Base-by-base conservation (phyloP, 2,797 vertebrate species). In the Notamacropus eugenii region DNA sequence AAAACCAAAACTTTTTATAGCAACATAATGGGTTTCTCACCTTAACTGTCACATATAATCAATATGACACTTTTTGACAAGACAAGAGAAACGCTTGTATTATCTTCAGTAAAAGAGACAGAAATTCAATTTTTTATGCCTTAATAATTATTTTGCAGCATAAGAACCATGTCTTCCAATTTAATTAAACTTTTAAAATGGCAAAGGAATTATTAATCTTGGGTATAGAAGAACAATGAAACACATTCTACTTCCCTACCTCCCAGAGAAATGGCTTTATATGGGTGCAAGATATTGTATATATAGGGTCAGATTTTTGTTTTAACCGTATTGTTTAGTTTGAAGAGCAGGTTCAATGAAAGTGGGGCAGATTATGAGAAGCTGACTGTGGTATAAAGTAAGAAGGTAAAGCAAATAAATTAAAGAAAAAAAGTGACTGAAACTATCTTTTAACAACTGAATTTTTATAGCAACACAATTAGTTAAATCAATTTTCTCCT, bases 131-230 rank as follows among this genome's bases (percentile, higher is more conserved):
- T 95, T 59, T 96, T 46, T 67, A 62, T 91, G 95, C 58, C 13
- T 90, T 95, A 93, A 91, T 90, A 94, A 98, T 92, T n/a, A n/a
- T n/a, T n/a, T n/a, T n/a, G 93, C 1, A 95, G 93, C 87, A 94
- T 55, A 96, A 54, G 57, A 93, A 93, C 19, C 97, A 29, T 55
- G 93, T 91, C 96, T 40, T 94, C 93, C 97, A 97, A 2, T 24
- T 93, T 67, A 97, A 97, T 95, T 96, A 46, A 97, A 90, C 40
- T 97, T 74, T 96, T 95, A 91, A 96, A 97, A 95, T 96, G 93
- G 94, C 57, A 97, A 97, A 95, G 54, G 27, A 67, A 67, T 67
- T 67, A 67, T 67, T 67, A 34, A 67, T 34, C 31, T 67, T 34
- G 59, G 12, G 31, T n/a, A 67, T 16, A 12, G 59, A 34, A 34